Evolutionary conservation across 1,140 invertebrate species (phyloP), one percentile per base, ranked within the genome.

Genomic region (Drosophila subobscura): DNA sequence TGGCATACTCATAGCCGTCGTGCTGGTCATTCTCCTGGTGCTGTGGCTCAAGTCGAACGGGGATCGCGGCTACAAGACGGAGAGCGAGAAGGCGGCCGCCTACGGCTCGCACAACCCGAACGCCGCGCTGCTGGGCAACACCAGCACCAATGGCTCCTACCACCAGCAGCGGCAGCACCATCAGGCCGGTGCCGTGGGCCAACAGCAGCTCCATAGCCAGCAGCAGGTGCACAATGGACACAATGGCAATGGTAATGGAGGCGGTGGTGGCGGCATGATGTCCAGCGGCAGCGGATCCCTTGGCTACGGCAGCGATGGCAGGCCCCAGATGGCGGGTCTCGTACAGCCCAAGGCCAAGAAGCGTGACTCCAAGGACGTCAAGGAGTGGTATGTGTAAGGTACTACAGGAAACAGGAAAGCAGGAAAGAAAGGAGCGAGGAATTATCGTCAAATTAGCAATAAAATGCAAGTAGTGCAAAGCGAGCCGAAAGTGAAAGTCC

Each of bases 21-120:
- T 99, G 10, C 93, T 98, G 33, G 95, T 99, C 55, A 96, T 98
- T 16, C 94, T 98, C 33, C 94, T 98, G 50, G 95, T 99, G 58
- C 94, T 98, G 71, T 97, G 97, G 92, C 92, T 94, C 56, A 96
- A 97, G 92, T 96, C 96, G 74, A 94, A 96, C 46, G 94, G 96
- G 12, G 96, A 98, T 90, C 94, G 95, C 10, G 96, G 95, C 14
- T 98, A 98, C 91, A 98, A 98, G 91, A 95, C 98, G 37, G 97
- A 98, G 75, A 96, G 97, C 84, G 96, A 95, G 72, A 96, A 96
- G 89, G 94, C 93, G 20, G 95, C 95, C 80, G 92, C 93, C 66
- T 92, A 92, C 54, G 93, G 94, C 2, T 95, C 95, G 61, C 95
- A 96, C 40, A 95, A 95, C 40, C 95, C 94, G 71, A 95, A 95